Conservation (phyloP, 2,797 vertebrate genomes). For the Notamacropus eugenii region DNA sequence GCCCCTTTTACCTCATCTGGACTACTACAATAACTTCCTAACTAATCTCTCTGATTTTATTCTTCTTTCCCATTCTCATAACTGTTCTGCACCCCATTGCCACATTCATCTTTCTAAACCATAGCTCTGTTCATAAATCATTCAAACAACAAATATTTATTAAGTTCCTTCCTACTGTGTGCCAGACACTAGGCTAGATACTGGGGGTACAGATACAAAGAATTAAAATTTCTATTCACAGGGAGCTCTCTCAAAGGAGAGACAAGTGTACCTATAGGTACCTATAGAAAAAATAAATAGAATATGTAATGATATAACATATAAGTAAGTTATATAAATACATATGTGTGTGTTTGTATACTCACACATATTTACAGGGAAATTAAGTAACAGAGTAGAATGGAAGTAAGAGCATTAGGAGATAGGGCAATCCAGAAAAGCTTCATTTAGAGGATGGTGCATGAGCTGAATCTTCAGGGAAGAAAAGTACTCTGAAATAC, state of each 20-base stretch:
- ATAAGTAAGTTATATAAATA: background rate
- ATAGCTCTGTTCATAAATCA: background rate
- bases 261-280: background rate
- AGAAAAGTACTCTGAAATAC: background rate
- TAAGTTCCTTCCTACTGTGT: background rate
- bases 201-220: background rate
- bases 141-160: background rate
- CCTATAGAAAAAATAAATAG: background rate
- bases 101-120: background rate
- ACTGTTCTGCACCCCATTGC: background rate
- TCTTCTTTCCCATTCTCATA: background rate
- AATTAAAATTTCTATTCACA: background rate
- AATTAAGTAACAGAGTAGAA: no score
- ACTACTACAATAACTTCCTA: background rate
- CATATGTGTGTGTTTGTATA: background rate
- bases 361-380: no score
- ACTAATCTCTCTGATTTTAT: background rate
- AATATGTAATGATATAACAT: background rate
- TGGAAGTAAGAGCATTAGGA: background rate
- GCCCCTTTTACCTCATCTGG: background rate
- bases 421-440: background rate
- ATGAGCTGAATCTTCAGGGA: background rate
- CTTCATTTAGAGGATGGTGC: background rate
- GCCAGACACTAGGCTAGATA: background rate
- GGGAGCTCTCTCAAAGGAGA: background rate